Evolutionary conservation across 2,797 vertebrate genomes (phyloP), one percentile per base, ranked within the genome.

Genomic region (Pyrocephalus nanus): DNA sequence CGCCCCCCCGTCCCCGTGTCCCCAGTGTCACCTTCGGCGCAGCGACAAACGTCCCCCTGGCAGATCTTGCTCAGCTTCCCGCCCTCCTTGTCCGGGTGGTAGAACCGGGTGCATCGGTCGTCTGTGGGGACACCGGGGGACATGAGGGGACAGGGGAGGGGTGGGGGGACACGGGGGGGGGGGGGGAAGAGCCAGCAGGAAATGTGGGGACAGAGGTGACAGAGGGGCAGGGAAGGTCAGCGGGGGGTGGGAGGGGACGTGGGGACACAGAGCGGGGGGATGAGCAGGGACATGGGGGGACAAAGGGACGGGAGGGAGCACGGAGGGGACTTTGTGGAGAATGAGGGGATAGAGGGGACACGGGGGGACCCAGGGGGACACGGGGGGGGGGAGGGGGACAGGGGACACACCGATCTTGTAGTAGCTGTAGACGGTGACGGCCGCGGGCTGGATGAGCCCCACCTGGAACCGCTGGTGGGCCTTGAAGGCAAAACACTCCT

Each of bases 351-450:
- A 10, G 51, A 42, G 23, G 27, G 9, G 42, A 48, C 47, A 12
- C 13, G 3, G 19, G 48, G 48, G 22, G 23, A 25, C 15, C 34
- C 34, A 8, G 9, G 15, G 22, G 34, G 57, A 60, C 32, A 22
- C 21, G 25, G 48, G n/a, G n/a, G n/a, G n/a, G n/a, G n/a, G n/a
- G n/a, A n/a, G n/a, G 48, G 48, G 48, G 25, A 8, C 4, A 6
- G 21, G 12, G 61, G 34, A 3, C 87, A 1, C 83, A 96, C 96
- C 94, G 1, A 94, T 92, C 51, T 90, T 95, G 92, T 98, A 97
- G 93, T 98, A 98, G 92, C 98, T 98, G 95, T 98, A 98, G 79
- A 98, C 78, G 5, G 96, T 97, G 64, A 98, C 96, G 0, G 97
- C 58, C 3, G 97, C 97, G 1, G 98, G 98, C 38, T 98, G 98